Percentiles rank a stretch among this genome's conserved stretches.
These are phyloP conservation scores for Brachystomella parvula DNA, from an alignment of 1,140 invertebrate genomes.

Conservation along the genomic window DNA sequence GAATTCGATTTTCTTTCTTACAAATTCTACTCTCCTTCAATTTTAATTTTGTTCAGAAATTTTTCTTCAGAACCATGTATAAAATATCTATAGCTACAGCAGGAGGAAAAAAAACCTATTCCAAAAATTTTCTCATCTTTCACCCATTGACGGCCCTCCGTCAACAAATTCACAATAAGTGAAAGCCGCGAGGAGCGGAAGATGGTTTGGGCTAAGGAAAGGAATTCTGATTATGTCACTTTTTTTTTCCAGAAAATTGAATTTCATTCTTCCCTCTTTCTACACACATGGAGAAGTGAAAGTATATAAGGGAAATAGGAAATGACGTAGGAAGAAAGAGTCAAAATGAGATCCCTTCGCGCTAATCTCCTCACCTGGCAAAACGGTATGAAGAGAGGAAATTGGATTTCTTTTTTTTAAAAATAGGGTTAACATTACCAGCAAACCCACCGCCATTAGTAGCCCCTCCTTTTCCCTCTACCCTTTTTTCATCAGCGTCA, in stretches of 20 bases:
- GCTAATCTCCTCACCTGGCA: conserved; percentile 4
- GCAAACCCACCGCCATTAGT: neutral
- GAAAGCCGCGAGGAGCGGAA: neutral
- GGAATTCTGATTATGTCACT: conserved; percentile 4
- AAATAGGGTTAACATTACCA: conserved; percentile 4
- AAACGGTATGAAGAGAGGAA: neutral
- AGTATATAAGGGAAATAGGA: no score
- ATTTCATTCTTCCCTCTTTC: no score
- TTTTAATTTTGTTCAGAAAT: no score
- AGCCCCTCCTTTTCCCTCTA: neutral
- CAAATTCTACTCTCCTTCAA: no score
- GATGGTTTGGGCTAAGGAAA: no score
- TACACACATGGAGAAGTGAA: no score
- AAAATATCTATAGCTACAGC: no score
- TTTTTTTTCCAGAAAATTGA: conserved; percentile 11
- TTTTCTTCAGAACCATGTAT: no score
- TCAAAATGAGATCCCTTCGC: neutral
- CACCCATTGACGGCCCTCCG: neutral
- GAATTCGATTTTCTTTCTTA: conserved; percentile 11
- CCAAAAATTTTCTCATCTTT: no score
- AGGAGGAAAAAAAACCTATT: no score
- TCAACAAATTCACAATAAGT: conserved; percentile 11
- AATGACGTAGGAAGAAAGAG: neutral
- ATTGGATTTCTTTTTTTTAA: conserved; percentile 4
- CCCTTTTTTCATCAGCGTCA: no score